Percentiles rank a stretch among this genome's conserved stretches.
These are phyloP conservation scores for Cryptotis parvus DNA, from an alignment of 2,113 vertebrate genomes.

Conservation along the genomic window DNA sequence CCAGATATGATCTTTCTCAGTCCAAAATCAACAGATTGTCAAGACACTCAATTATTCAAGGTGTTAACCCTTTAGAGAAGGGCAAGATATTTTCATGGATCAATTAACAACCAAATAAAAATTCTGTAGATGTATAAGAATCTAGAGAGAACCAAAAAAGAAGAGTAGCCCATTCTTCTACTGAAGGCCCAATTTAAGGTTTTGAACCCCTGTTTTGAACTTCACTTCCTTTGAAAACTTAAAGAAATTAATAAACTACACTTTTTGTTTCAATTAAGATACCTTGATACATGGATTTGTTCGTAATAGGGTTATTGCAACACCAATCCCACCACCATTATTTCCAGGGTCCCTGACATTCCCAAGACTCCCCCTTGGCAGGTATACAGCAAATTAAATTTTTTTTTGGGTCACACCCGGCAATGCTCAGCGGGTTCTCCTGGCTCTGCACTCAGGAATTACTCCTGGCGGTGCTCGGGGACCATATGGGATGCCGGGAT, in stretches of 20 bases:
- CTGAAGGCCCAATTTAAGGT: background rate
- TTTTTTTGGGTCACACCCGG: too few relatives aligned
- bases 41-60: slow-evolving; percentile 20
- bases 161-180: background rate
- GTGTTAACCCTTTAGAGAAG: background rate
- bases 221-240: background rate
- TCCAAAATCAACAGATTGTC: background rate
- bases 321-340: too few relatives aligned
- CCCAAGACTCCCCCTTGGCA: too few relatives aligned
- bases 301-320: too few relatives aligned
- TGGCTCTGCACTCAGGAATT: too few relatives aligned
- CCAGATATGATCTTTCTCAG: slow-evolving; percentile 42
- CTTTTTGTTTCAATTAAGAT: too few relatives aligned
- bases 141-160: background rate
- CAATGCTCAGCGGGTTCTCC: too few relatives aligned
- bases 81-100: background rate
- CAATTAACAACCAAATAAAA: slow-evolving; percentile 15
- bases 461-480: too few relatives aligned
- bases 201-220: background rate
- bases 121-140: background rate
- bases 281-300: too few relatives aligned
- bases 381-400: too few relatives aligned
- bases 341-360: too few relatives aligned
- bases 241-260: background rate
- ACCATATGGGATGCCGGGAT: too few relatives aligned